Base-by-base conservation (phyloP, 37 sponge, comb jelly and placozoan species). In the Lycopodina hypogea region DNA sequence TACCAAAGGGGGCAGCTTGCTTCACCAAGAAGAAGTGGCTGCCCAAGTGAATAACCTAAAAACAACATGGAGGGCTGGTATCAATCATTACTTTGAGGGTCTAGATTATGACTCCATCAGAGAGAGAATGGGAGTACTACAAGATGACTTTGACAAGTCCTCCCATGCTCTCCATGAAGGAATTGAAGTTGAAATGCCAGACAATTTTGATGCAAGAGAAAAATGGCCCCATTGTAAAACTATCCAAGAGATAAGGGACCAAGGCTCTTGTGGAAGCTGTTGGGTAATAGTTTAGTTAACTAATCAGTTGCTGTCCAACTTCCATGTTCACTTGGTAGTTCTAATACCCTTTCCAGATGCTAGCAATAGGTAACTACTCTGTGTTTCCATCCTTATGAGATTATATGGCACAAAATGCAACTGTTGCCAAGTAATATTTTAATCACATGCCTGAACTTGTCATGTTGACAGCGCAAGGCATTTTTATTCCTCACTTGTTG, bases 221-320 rank as follows among this genome's bases (percentile, higher is more conserved):
- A 51, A 90, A 69, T 98, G 99, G 99, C 81, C 90, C 0, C 39
- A 85, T 66, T 98, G 99, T 70, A 83, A 82, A 15, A 65, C 84
- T 67, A 86, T 98, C 50, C n/a, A 71, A 7, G 79, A 86, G 19
- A 84, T 98, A 55, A 83, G 96, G 1, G 99, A 98, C 71, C 99
- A 98, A 51, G 89, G 93, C 19, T 70, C 88, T 1, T 98, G 99
- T 71, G 99, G 99, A 2, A 90, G 92, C 79, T 98, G 99, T 74
- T 98, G 99, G 99, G 97, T 96, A 52, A 81, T 90, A 36, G 24
- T 21, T 57, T 17, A 11, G 19, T 63, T 23, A 24, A n/a, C 9
- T 63, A 26, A 63, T n/a, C n/a, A n/a, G n/a, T n/a, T n/a, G n/a
- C n/a, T n/a, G n/a, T n/a, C n/a, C n/a, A n/a, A n/a, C n/a, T n/a